phyloP scores from a whole-genome alignment of 2,797 vertebrate species.

The Columba guinea region DNA sequence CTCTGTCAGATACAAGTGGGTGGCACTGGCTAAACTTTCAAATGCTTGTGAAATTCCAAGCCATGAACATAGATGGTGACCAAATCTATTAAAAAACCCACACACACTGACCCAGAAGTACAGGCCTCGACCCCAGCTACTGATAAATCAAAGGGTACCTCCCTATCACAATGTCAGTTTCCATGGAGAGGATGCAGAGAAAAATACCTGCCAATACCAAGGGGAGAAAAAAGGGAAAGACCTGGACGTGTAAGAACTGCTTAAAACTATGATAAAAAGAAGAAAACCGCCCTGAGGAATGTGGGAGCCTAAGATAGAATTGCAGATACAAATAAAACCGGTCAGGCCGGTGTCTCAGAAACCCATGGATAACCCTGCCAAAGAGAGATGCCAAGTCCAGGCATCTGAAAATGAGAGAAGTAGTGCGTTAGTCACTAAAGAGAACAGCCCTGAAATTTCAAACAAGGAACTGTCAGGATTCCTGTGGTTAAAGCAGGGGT shows the following conservation, averaged over 20 bases:
- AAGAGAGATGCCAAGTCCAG: neutral
- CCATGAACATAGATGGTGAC: neutral
- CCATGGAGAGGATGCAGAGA: neutral
- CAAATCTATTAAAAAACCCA: neutral
- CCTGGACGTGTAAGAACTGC: neutral
- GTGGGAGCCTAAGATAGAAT: neutral
- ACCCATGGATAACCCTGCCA: neutral
- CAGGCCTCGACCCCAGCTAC: neutral
- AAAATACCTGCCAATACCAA: conserved; percentile 1
- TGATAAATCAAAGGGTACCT: neutral
- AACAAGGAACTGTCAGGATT: neutral
- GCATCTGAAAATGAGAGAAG: neutral
- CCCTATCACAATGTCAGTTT: neutral
- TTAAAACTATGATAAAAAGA: neutral
- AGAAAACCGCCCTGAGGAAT: neutral
- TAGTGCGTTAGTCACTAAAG: neutral
- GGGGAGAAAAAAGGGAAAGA: neutral
- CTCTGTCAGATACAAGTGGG: neutral
- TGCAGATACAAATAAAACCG: neutral
- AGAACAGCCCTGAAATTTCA: neutral
- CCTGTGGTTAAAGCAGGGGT: neutral
- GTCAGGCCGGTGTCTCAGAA: neutral
- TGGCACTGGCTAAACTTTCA: neutral
- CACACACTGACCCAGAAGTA: neutral
- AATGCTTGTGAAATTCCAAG: conserved; percentile 36